These are phyloP conservation scores for Poeciliopsis presidionis DNA, from an alignment of 2,797 vertebrate species.

Conservation along the genomic window DNA sequence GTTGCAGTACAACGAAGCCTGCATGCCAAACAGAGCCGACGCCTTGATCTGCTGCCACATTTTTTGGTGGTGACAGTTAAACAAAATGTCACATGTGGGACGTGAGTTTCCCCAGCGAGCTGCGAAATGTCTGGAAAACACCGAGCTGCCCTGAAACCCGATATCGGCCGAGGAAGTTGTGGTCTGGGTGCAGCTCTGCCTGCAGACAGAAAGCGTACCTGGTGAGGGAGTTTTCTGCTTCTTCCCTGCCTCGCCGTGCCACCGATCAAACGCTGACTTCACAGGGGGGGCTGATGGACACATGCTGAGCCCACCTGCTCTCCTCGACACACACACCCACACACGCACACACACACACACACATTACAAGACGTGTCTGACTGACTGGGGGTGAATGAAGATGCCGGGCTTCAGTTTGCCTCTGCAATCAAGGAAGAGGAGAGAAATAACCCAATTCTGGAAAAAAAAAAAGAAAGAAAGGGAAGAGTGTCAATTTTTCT, in stretches of 20 bases:
- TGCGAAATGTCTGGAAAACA: slow-evolving; percentile 57
- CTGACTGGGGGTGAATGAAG: not conserved
- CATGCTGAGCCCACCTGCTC: slow-evolving; percentile 54
- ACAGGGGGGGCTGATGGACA: slow-evolving; percentile 27
- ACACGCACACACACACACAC: not conserved
- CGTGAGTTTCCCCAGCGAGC: slow-evolving; percentile 35
- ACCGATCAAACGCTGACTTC: slow-evolving; percentile 57
- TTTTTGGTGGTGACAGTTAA: slow-evolving; percentile 4
- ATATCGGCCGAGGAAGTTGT: slow-evolving; percentile 36
- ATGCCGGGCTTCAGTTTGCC: slow-evolving; percentile 14
- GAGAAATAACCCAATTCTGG: slow-evolving; percentile 12
- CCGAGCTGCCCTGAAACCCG: slow-evolving; percentile 43
- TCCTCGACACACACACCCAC: slow-evolving; percentile 30
- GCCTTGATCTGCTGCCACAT: not conserved
- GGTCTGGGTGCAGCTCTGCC: slow-evolving; percentile 38
- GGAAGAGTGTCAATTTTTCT: slow-evolving; percentile 9
- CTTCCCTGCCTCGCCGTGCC: slow-evolving; percentile 13
- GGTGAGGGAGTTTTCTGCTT: slow-evolving; percentile 33
- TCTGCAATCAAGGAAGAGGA: slow-evolving; percentile 23
- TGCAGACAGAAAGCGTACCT: slow-evolving; percentile 43
- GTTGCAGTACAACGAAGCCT: slow-evolving; percentile 32
- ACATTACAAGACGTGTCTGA: not conserved
- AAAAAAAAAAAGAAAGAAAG: slow-evolving; percentile 8
- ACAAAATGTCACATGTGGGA: slow-evolving; percentile 35
- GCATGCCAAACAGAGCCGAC: slow-evolving; percentile 46